phyloP scores from a whole-genome alignment of 2,113 vertebrate species.

The Limnothrissa miodon region DNA sequence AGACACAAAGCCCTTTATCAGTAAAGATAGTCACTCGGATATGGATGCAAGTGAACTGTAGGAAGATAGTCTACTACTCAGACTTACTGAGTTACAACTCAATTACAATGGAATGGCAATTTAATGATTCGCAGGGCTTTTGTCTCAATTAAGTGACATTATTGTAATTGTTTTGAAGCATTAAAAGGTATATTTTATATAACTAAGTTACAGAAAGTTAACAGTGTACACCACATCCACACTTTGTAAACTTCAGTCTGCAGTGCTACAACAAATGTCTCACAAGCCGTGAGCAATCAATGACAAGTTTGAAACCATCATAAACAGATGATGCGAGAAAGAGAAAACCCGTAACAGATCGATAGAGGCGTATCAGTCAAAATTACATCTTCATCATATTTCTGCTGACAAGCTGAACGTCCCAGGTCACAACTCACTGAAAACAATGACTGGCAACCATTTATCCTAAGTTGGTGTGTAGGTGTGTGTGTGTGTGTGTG shows the following conservation, averaged over 20 bases:
- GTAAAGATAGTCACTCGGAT: not conserved
- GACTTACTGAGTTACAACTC: not conserved
- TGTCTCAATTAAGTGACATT: not conserved
- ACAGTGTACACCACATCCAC: not conserved
- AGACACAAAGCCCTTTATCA: slow-evolving; percentile 15
- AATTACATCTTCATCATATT: not conserved
- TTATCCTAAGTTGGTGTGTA: not conserved
- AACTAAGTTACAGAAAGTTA: not conserved
- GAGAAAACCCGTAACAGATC: not conserved
- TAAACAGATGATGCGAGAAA: not conserved
- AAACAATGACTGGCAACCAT: not conserved
- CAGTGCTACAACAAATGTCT: not conserved
- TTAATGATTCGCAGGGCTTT: not conserved
- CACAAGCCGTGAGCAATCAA: not conserved
- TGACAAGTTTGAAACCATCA: not conserved
- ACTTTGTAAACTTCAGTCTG: not conserved
- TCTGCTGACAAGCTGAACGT: not conserved
- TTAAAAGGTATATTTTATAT: not conserved
- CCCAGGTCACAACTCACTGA: not conserved
- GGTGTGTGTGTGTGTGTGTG: slow-evolving; percentile 14
- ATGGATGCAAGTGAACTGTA: not conserved
- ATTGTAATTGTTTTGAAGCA: not conserved
- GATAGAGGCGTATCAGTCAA: not conserved
- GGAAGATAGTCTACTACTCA: not conserved
- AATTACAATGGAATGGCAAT: not conserved